phyloP scores from a whole-genome alignment of 2,113 vertebrate genomes.

The Archocentrus centrarchus region DNA sequence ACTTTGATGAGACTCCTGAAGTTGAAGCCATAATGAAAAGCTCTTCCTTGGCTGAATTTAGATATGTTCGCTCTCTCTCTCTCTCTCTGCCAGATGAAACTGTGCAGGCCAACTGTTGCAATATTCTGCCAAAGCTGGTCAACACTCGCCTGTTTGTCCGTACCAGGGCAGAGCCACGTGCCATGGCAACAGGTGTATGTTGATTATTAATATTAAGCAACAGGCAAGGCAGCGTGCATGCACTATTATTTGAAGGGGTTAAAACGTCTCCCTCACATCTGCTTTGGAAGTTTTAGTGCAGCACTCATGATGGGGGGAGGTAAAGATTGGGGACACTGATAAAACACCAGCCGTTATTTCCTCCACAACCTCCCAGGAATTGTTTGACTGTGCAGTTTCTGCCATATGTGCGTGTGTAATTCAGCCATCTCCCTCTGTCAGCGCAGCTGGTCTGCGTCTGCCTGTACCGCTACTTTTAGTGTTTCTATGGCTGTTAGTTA shows the following conservation, averaged over 20 bases:
- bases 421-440: slow-evolving; percentile 47
- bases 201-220: slow-evolving; percentile 37
- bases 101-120: slow-evolving; percentile 36
- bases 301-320: not conserved
- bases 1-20: slow-evolving; percentile 31
- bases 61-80: not conserved
- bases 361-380: slow-evolving; percentile 49
- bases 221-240: not conserved
- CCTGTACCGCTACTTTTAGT: slow-evolving; percentile 3
- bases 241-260: not conserved
- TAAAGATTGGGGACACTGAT: slow-evolving; percentile 50
- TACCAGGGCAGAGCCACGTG: slow-evolving; percentile 8
- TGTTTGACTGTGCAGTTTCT: slow-evolving; percentile 59
- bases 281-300: not conserved
- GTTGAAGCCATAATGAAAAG: slow-evolving; percentile 38
- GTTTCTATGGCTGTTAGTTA: slow-evolving; percentile 32
- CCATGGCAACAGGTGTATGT: slow-evolving; percentile 65
- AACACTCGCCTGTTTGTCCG: slow-evolving; percentile 35
- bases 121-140: slow-evolving; percentile 11
- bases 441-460: slow-evolving; percentile 60
- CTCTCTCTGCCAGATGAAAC: slow-evolving; percentile 26
- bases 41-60: slow-evolving; percentile 6
- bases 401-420: slow-evolving; percentile 65
- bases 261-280: slow-evolving; percentile 27
- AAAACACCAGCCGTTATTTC: slow-evolving; percentile 52